A percentile compares a stretch with the other conserved stretches of the same genome.
Conservation (phyloP, 2,113 vertebrate species). For the Puntigrus tetrazona region DNA sequence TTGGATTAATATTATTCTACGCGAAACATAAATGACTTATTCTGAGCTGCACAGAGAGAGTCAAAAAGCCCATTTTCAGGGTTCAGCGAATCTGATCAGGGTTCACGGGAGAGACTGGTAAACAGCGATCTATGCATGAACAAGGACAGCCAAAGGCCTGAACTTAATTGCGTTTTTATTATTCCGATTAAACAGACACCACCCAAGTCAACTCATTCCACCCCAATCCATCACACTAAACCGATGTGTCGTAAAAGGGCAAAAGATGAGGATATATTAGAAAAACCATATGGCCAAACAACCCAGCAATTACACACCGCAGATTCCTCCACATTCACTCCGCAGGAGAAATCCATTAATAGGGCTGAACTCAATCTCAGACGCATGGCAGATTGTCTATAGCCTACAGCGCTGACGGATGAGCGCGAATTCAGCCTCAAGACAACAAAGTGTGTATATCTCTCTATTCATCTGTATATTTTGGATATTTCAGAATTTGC, state of each 20-base stretch:
- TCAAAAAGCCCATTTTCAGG: not conserved
- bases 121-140: constrained; percentile 2
- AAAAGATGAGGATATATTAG: not conserved
- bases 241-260: constrained; percentile 13
- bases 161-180: constrained; percentile 10
- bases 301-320: not conserved
- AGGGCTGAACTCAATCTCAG: not conserved
- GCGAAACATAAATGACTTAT: not conserved
- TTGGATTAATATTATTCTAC: not conserved
- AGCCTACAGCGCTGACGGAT: not conserved
- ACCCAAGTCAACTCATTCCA: constrained; percentile 17
- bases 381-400: not conserved
- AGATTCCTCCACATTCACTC: not conserved
- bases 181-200: constrained; percentile 1
- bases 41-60: not conserved
- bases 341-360: not conserved
- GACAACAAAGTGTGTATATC: not conserved
- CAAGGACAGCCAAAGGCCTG: not conserved
- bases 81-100: not conserved
- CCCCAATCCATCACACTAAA: constrained; percentile 33
- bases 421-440: not conserved
- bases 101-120: not conserved
- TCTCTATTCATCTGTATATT: no score
- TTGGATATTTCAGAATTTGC: no score
- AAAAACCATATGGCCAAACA: constrained; percentile 19